A percentile compares a stretch with the other conserved stretches of the same genome.
phyloP scores from a whole-genome alignment of 2,888 invertebrate species.

The Lasioglossum morio region DNA sequence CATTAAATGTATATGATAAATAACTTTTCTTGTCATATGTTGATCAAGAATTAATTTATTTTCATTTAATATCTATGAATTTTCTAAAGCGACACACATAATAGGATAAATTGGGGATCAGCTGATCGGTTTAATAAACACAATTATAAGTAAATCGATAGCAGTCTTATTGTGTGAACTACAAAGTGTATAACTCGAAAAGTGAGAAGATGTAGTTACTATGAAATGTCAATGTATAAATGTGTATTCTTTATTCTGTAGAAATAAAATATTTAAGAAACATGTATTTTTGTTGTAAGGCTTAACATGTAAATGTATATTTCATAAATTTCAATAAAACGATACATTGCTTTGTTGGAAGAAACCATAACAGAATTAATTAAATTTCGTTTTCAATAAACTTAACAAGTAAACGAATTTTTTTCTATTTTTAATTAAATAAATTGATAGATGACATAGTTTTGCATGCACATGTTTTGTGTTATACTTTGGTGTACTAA shows the following conservation, averaged over 20 bases:
- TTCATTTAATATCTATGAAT: neutral
- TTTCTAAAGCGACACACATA: neutral
- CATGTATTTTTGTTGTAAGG: neutral
- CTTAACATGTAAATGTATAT: neutral
- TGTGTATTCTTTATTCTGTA: conserved; percentile 9
- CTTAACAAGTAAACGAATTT: neutral
- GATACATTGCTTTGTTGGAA: neutral
- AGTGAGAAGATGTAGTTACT: conserved; percentile 5
- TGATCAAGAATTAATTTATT: neutral
- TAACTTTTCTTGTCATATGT: neutral
- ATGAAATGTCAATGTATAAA: conserved; percentile 11
- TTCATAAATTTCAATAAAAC: neutral
- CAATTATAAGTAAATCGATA: neutral
- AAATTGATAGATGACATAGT: too few species aligned
- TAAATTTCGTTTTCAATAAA: neutral
- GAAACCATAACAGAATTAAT: neutral
- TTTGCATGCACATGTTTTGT: neutral
- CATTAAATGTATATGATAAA: neutral
- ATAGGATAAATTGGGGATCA: neutral
- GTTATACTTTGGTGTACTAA: neutral
- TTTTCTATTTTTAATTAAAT: too few species aligned
- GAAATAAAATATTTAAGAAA: conserved; percentile 10
- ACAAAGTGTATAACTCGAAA: too few species aligned
- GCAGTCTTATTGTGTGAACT: neutral
- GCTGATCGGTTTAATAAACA: neutral